Base-by-base conservation (phyloP, 2,888 invertebrate genomes). In the Drosophila formosana region DNA sequence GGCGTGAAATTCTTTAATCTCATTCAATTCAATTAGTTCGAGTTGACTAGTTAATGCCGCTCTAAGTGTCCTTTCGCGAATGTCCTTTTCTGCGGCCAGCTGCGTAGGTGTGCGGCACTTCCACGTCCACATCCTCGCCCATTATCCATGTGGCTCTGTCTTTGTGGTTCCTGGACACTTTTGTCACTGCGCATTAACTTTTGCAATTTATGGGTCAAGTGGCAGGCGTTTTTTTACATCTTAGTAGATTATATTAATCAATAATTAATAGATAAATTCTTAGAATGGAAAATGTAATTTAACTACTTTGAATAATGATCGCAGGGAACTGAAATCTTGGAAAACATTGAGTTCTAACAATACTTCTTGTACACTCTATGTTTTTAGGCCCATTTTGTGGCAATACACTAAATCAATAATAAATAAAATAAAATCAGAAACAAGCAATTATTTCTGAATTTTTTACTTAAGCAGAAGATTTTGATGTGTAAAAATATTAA, bases 1-100 rank as follows among this genome's bases (percentile, higher is more conserved):
- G 81, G 89, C 90, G 90, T 91, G 83, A 90, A 91, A 90, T 88
- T 85, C 91, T 91, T 91, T 91, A 91, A 91, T 91, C 91, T 90
- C 82, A 86, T 89, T 91, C 91, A 91, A 91, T 91, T 91, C 91
- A 91, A 91, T 91, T 91, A 91, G 90, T 91, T 91, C 89, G 78
- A 91, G 82, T 89, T 90, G 90, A 90, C 87, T 90, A 89, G 90
- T 80, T 90, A 89, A 89, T 89, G 83, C 82, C 66, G 55, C 52
- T 47, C 66, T 53, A 63, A 72, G 64, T 50, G 73, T 75, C 70
- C 56, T 56, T 11, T 6, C 69, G 72, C 76, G 72, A 78, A 56
- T 79, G 81, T 81, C 83, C 78, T 68, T 25, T 50, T 39, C 39
- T 28, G 26, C 34, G 32, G 58, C 65, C 68, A 66, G 66, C 66